A percentile compares a stretch with the other conserved stretches of the same genome.
phyloP scores from a whole-genome alignment of 2,888 invertebrate genomes.

The Euphydryas editha region DNA sequence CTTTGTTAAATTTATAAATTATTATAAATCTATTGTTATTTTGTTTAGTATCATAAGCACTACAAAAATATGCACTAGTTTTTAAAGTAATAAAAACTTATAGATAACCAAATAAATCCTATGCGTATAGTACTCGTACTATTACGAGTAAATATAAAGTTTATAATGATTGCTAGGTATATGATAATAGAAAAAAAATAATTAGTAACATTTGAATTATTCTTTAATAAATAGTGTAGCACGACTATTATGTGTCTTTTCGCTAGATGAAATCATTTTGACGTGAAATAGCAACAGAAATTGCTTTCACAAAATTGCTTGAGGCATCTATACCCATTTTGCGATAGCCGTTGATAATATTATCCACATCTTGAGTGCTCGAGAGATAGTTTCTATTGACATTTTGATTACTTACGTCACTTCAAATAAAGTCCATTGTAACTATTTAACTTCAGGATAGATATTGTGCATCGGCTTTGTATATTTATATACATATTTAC shows the following conservation, averaged over 20 bases:
- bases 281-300: constrained; percentile 70
- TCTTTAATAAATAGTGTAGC: constrained; percentile 16
- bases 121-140: no score
- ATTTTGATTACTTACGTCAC: constrained; percentile 11
- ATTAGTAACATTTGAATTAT: neutral
- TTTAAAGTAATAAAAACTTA: no score
- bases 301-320: constrained; percentile 63
- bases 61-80: no score
- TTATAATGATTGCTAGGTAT: no score
- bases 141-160: no score
- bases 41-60: no score
- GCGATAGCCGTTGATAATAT: constrained; percentile 53
- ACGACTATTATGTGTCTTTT: constrained; percentile 53
- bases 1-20: no score
- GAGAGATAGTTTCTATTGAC: constrained; percentile 15
- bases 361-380: constrained; percentile 25
- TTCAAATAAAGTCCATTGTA: neutral
- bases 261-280: constrained; percentile 63
- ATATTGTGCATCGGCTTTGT: neutral
- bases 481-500: neutral
- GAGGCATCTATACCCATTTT: constrained; percentile 50
- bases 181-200: no score
- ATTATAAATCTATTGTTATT: no score
- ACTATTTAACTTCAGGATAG: neutral
- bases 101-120: no score